Evolutionary conservation across 2,888 invertebrate species (phyloP), one percentile per base, ranked within the genome.

Genomic region (Sphaeridia pumilis): DNA sequence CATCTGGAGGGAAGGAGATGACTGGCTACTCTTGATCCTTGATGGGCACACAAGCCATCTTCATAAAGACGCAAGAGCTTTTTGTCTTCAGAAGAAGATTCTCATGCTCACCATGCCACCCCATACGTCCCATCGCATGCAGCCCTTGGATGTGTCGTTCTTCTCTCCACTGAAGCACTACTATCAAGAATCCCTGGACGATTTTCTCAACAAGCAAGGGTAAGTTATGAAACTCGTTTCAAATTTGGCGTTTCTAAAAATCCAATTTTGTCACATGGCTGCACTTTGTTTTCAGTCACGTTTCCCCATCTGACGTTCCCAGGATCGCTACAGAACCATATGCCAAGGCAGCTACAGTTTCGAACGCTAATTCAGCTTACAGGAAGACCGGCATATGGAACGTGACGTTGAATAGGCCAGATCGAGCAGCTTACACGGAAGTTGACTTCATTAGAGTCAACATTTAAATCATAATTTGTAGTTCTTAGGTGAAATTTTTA

Each of bases 121-220:
- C 10, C 50, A 55, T 20, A 46, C 46, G 12, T 46, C 50, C 5
- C 54, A 54, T 42, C 49, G 50, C 24, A 7, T 54, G 14, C 54
- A 55, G 28, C 47, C 51, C 5, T 21, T 50, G 14, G 50, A 51
- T 25, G 47, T 46, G 3, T 46, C 28, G 10, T 50, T 50, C 27
- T 55, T 46, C 50, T 12, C 17, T 7, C 46, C 49, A 5, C 14
- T 53, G 2, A 48, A 47, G 35, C n/a, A 12, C 14, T 10, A 22
- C 2, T 53, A 53, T 24, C n/a, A n/a, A n/a, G n/a, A n/a, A n/a
- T n/a, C n/a, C n/a, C n/a, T n/a, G n/a, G n/a, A n/a, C n/a, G n/a
- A n/a, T n/a, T n/a, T n/a, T n/a, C n/a, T n/a, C n/a, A n/a, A n/a
- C n/a, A n/a, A n/a, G n/a, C n/a, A n/a, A n/a, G n/a, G n/a, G n/a